These are phyloP conservation scores for Nemopilema nomurai DNA, from an alignment of 30 jellyfish, hydroid and myxozoan species.

Conservation along the genomic window DNA sequence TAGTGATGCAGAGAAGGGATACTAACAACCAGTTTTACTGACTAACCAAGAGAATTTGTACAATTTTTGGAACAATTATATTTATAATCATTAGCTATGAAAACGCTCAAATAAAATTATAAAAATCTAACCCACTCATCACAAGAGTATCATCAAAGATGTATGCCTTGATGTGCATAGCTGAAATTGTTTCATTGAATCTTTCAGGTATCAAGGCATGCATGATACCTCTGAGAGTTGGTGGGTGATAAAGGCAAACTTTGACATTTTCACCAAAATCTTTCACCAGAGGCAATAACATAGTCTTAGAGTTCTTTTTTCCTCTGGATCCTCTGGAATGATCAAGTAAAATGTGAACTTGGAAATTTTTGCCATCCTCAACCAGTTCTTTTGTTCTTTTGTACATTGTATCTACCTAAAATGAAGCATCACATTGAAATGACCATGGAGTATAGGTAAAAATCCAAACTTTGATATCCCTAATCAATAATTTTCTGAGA, in stretches of 20 bases:
- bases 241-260: constrained; percentile 91
- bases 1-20: too few relatives aligned
- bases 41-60: too few relatives aligned
- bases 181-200: constrained; percentile 89
- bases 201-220: constrained; percentile 83
- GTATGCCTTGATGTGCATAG: constrained; percentile 88
- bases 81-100: too few relatives aligned
- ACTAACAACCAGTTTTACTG: too few relatives aligned
- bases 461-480: too few relatives aligned
- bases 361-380: constrained; percentile 22
- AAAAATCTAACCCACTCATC: constrained; percentile 90
- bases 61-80: too few relatives aligned
- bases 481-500: too few relatives aligned
- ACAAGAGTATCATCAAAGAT: constrained; percentile 91
- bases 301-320: constrained; percentile 79
- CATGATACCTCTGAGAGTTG: constrained; percentile 88
- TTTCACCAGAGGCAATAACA: constrained; percentile 80
- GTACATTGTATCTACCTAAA: constrained; percentile 74
- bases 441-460: background rate
- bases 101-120: background rate
- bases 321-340: constrained; percentile 99
- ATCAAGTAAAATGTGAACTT: constrained; percentile 72
- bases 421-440: background rate
- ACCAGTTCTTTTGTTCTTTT: constrained; percentile 41
- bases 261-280: constrained; percentile 69